phyloP scores from a whole-genome alignment of 1,140 invertebrate species.

The Bombyx mandarina region DNA sequence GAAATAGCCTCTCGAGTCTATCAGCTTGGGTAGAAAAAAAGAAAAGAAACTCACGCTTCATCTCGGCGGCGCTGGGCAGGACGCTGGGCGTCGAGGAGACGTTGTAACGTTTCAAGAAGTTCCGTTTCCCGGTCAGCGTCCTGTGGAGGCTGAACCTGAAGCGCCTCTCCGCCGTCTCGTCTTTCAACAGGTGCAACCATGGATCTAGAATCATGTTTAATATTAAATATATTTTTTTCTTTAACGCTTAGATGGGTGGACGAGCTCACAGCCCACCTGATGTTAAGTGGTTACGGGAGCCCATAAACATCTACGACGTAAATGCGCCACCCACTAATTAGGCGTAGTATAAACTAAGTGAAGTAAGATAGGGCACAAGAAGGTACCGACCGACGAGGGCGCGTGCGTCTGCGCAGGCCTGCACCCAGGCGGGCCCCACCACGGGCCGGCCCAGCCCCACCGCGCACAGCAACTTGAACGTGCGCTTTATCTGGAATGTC shows the following conservation, averaged over 20 bases:
- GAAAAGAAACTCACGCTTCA: conserved; percentile 38
- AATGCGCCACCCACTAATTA: not conserved
- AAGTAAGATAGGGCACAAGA: not conserved
- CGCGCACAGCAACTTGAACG: conserved; percentile 67
- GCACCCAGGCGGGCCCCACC: conserved; percentile 65
- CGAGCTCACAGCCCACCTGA: too few species aligned
- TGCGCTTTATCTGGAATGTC: conserved; percentile 61
- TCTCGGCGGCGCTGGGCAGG: conserved; percentile 28
- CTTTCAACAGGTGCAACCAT: conserved; percentile 65
- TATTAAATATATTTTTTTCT: too few species aligned
- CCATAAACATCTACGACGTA: too few species aligned
- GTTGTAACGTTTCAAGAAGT: conserved; percentile 41
- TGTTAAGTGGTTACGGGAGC: too few species aligned
- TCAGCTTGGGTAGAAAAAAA: too few species aligned
- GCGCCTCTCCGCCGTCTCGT: conserved; percentile 52
- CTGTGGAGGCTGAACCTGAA: conserved; percentile 63
- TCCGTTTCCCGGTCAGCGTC: conserved; percentile 36
- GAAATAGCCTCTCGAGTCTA: too few species aligned
- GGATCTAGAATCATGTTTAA: conserved; percentile 48
- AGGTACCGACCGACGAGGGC: conserved; percentile 52
- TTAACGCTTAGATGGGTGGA: too few species aligned
- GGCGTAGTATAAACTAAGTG: not conserved
- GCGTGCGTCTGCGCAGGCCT: conserved; percentile 55
- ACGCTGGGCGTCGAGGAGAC: conserved; percentile 43
- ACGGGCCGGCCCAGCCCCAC: conserved; percentile 65